Conservation (phyloP, 2,888 invertebrate species). For the Drosophila affinis region DNA sequence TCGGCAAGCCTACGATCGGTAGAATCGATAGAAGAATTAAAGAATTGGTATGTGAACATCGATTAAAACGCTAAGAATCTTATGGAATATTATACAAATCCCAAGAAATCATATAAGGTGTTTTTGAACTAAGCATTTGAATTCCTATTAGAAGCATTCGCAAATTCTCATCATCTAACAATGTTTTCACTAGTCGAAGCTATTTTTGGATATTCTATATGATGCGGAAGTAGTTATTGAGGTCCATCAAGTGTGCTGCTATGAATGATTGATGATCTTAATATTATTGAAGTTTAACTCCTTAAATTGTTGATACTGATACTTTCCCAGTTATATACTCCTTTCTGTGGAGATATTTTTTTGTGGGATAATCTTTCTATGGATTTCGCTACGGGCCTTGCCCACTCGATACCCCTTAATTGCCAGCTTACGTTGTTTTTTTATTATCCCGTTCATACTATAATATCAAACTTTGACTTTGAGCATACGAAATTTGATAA, state of each 20-base stretch:
- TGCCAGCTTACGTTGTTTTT: constrained; percentile 51
- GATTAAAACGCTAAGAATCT: neutral
- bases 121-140: too few relatives aligned
- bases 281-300: too few relatives aligned
- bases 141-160: too few relatives aligned
- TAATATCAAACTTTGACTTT: constrained; percentile 77
- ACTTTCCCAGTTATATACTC: neutral
- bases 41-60: neutral
- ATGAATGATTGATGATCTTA: neutral
- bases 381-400: constrained; percentile 46
- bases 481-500: constrained; percentile 55
- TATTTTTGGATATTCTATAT: too few relatives aligned
- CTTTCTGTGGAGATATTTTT: constrained; percentile 4
- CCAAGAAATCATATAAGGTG: too few relatives aligned
- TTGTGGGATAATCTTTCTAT: constrained; percentile 6
- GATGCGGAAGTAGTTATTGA: too few relatives aligned
- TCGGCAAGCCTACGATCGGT: neutral
- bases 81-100: too few relatives aligned
- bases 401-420: constrained; percentile 20
- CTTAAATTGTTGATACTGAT: neutral
- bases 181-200: too few relatives aligned
- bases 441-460: constrained; percentile 64
- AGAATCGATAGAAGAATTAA: neutral
- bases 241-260: neutral
- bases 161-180: too few relatives aligned